phyloP scores from a whole-genome alignment of 2,797 vertebrate species.

The Nyctalus aviator region DNA sequence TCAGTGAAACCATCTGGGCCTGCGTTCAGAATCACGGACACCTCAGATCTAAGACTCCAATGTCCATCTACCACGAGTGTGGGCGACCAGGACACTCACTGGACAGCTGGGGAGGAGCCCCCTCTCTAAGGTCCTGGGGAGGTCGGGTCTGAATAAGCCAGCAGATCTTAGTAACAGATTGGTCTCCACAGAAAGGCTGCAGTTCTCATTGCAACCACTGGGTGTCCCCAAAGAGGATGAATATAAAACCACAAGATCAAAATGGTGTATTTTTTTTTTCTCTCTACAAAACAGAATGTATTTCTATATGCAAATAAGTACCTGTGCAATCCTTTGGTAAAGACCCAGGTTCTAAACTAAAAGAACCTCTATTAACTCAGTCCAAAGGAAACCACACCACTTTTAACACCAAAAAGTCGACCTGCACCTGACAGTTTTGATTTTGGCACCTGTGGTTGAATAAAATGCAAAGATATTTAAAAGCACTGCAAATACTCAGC shows the following conservation, averaged over 20 bases:
- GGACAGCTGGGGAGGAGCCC: not conserved
- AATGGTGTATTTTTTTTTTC: not conserved
- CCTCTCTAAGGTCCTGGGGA: not conserved
- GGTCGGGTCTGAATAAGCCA: no score
- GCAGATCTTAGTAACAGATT: not conserved
- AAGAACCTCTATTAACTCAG: not conserved
- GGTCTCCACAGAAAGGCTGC: not conserved
- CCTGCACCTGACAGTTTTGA: not conserved
- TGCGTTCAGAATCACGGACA: not conserved
- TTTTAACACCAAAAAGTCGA: slow-evolving; percentile 31
- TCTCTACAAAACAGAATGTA: not conserved
- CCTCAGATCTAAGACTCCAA: not conserved
- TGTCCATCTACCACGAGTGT: not conserved
- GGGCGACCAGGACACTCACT: not conserved
- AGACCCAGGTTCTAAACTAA: slow-evolving; percentile 22
- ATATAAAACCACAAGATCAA: not conserved
- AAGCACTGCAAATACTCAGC: not conserved
- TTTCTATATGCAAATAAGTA: not conserved
- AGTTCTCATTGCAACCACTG: slow-evolving; percentile 41
- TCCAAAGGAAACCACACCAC: not conserved
- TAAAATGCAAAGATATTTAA: slow-evolving; percentile 37
- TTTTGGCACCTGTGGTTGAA: not conserved
- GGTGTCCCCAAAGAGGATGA: slow-evolving; percentile 50
- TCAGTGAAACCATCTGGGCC: not conserved
- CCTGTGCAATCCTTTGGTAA: not conserved